Percentiles rank a stretch among this genome's conserved stretches.
These are phyloP conservation scores for Malurus leucopterus DNA, from an alignment of 2,797 vertebrate species.

Conservation along the genomic window DNA sequence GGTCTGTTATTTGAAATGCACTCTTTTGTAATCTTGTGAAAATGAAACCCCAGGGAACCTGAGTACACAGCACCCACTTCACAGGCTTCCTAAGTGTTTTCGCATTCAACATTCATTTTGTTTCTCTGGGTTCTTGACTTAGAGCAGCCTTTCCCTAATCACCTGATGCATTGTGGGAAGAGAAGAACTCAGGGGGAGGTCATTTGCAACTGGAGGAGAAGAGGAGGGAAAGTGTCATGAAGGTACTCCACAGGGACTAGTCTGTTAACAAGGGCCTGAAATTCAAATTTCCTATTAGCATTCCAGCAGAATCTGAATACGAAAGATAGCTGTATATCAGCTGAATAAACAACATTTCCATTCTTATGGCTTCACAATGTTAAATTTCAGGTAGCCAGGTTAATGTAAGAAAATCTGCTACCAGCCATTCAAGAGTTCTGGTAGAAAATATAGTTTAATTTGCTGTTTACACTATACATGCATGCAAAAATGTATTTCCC, in stretches of 20 bases:
- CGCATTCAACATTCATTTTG: background rate
- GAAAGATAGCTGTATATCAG: background rate
- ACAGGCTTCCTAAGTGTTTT: background rate
- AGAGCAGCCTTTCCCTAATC: background rate
- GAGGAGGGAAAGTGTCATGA: background rate
- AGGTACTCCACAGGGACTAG: background rate
- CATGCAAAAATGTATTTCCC: background rate
- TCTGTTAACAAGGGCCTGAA: background rate
- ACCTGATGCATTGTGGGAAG: background rate
- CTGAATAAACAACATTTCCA: constrained; percentile 9
- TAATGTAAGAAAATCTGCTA: constrained; percentile 14
- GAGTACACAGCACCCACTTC: background rate
- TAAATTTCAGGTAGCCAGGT: background rate
- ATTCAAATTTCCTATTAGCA: constrained; percentile 10
- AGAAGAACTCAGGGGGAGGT: background rate
- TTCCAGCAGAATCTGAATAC: background rate
- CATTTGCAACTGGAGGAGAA: background rate
- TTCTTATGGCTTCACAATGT: background rate
- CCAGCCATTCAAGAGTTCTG: background rate
- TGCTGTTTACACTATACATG: background rate
- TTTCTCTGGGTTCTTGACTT: background rate
- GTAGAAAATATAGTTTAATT: background rate
- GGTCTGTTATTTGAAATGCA: background rate
- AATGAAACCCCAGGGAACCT: background rate
- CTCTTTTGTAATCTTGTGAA: background rate